These are phyloP conservation scores for Hemaris fuciformis DNA, from an alignment of 2,888 invertebrate species.

Conservation along the genomic window DNA sequence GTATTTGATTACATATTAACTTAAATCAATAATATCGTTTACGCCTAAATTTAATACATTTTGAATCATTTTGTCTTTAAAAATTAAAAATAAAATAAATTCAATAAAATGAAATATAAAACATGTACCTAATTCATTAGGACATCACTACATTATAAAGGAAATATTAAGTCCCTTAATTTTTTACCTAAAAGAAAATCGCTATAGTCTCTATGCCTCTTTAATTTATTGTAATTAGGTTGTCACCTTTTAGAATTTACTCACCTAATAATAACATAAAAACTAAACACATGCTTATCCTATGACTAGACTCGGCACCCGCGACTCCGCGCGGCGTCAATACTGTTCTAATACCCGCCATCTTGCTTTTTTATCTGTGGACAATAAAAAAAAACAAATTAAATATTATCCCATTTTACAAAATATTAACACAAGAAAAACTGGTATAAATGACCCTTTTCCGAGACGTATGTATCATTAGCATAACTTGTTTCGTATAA, in stretches of 20 bases:
- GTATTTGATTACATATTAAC: too few species aligned
- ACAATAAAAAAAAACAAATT: conserved; percentile 36
- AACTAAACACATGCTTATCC: conserved; percentile 57
- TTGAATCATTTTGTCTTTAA: too few species aligned
- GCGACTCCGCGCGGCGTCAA: conserved; percentile 39
- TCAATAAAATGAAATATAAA: too few species aligned
- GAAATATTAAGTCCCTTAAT: too few species aligned
- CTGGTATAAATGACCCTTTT: not conserved
- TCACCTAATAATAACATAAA: conserved; percentile 64
- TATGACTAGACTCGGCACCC: conserved; percentile 62
- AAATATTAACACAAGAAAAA: not conserved
- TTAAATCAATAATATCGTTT: too few species aligned
- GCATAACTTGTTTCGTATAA: not conserved
- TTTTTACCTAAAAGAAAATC: too few species aligned
- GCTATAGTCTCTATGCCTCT: not conserved
- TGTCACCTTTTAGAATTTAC: conserved; percentile 23
- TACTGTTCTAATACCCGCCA: conserved; percentile 55
- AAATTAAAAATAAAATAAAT: too few species aligned
- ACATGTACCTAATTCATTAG: too few species aligned
- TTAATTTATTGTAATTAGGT: not conserved
- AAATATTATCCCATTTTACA: not conserved
- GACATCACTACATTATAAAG: too few species aligned
- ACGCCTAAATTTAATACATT: too few species aligned
- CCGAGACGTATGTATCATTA: not conserved
- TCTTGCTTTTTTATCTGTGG: conserved; percentile 53